Percentiles rank a stretch among this genome's conserved stretches.
Conservation (phyloP, 2,113 vertebrate genomes). For the Chloroceryle aenea region DNA sequence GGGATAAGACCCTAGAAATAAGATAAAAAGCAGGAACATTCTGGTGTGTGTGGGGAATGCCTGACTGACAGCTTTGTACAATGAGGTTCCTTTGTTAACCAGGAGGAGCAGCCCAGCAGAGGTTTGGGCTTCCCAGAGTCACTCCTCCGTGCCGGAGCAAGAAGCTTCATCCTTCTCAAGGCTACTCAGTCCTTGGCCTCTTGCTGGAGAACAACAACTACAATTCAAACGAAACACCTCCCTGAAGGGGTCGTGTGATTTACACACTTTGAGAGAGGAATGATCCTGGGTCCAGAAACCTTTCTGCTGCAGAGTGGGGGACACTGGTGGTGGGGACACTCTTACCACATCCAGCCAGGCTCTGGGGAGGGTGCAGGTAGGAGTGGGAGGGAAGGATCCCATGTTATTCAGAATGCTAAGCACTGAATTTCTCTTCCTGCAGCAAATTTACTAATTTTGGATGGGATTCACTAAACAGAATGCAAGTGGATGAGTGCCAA, state of each 20-base stretch:
- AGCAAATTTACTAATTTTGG: conserved; percentile 30
- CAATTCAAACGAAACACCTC: not conserved
- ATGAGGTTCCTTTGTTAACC: not conserved
- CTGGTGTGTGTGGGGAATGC: not conserved
- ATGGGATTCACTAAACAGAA: conserved; percentile 36
- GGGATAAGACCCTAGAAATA: conserved; percentile 39
- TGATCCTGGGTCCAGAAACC: not conserved
- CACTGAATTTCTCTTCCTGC: not conserved
- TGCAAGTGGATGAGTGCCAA: not conserved
- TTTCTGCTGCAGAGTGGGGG: not conserved
- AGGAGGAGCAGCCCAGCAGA: not conserved
- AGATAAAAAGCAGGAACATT: conserved; percentile 39
- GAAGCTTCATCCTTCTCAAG: not conserved
- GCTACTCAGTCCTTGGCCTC: not conserved
- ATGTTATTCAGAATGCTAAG: not conserved
- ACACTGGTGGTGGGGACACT: not conserved
- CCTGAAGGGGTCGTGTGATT: not conserved
- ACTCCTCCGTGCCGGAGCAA: not conserved
- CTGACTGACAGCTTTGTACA: conserved; percentile 3
- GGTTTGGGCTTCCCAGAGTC: not conserved
- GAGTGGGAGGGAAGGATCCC: not conserved
- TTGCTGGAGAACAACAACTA: not conserved
- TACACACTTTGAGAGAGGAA: not conserved
- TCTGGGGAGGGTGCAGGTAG: not conserved
- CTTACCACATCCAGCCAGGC: not conserved